Percentiles rank a stretch among this genome's conserved stretches.
Evolutionary conservation across 2,113 vertebrate genomes (phyloP).

Genomic region (Sphyrna mokarran): DNA sequence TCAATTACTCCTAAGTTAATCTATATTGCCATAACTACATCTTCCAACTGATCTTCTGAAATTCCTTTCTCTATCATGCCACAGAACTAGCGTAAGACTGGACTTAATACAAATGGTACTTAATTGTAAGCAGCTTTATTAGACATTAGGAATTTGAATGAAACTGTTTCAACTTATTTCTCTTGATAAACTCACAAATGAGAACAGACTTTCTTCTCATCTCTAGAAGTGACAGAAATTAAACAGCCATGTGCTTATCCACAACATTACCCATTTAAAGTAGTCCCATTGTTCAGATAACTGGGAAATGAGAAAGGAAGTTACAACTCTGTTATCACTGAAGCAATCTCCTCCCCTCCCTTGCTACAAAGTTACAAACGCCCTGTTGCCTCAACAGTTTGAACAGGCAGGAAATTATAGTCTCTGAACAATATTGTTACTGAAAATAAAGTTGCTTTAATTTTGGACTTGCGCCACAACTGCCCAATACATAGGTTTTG

Average conservation of each 20-base stretch:
- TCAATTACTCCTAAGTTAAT: neutral
- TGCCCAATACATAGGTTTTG: constrained; percentile 12
- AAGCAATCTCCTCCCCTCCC: constrained; percentile 24
- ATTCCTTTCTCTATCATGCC: neutral
- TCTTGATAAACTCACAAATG: neutral
- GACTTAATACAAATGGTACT: neutral
- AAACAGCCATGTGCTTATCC: neutral
- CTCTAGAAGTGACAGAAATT: neutral
- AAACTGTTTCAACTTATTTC: neutral
- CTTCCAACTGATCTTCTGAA: neutral
- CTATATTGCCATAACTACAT: neutral
- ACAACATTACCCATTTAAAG: neutral
- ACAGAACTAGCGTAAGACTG: neutral
- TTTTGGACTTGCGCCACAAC: neutral
- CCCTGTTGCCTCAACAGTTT: neutral
- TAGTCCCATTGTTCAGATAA: neutral
- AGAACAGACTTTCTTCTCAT: neutral
- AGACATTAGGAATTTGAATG: neutral
- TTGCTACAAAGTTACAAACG: neutral
- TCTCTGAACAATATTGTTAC: neutral
- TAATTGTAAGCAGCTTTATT: neutral
- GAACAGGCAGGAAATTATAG: neutral
- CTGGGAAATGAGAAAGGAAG: constrained; percentile 18
- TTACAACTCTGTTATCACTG: constrained; percentile 9
- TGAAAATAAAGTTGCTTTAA: constrained; percentile 15